Evolutionary conservation across 2,113 vertebrate species (phyloP).

Genomic region (Callithrix jacchus): DNA sequence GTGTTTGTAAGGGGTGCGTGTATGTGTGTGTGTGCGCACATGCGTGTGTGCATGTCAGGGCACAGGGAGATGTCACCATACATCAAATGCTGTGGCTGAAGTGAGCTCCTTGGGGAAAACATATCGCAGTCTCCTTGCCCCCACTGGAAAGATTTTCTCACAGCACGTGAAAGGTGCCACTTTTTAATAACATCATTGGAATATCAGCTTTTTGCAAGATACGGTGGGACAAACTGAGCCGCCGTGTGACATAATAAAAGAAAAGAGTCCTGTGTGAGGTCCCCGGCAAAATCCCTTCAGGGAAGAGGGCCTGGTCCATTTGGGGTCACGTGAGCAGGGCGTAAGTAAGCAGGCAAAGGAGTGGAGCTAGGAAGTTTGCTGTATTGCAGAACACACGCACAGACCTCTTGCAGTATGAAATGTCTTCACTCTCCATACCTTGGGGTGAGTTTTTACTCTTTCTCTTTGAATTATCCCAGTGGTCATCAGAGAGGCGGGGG

Average conservation of each 20-base stretch:
- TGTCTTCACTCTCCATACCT: constrained; percentile 80
- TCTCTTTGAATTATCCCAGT: constrained; percentile 87
- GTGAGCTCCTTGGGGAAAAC: constrained; percentile 81
- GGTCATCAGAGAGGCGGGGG: constrained; percentile 82
- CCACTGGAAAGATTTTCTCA: constrained; percentile 62
- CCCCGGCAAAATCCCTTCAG: constrained; percentile 65
- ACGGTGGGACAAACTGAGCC: constrained; percentile 65
- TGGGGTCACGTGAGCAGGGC: not conserved
- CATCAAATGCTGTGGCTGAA: constrained; percentile 76
- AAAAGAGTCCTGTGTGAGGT: constrained; percentile 52
- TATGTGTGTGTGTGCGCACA: not conserved
- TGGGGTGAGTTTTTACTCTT: constrained; percentile 84
- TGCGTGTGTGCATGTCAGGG: not conserved
- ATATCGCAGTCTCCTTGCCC: constrained; percentile 71
- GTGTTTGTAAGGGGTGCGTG: constrained; percentile 55
- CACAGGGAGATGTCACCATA: constrained; percentile 80
- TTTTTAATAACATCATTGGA: constrained; percentile 79
- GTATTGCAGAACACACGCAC: not conserved
- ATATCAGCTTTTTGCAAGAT: constrained; percentile 75
- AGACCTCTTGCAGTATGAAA: constrained; percentile 68
- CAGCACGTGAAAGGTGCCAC: constrained; percentile 72
- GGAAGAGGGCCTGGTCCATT: constrained; percentile 61
- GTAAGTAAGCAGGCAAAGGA: constrained; percentile 62
- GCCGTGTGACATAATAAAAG: constrained; percentile 75
- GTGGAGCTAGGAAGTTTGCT: constrained; percentile 39